A percentile compares a stretch with the other conserved stretches of the same genome.
Conservation (phyloP, 2,113 vertebrate species). For the Trematocara macrostoma region DNA sequence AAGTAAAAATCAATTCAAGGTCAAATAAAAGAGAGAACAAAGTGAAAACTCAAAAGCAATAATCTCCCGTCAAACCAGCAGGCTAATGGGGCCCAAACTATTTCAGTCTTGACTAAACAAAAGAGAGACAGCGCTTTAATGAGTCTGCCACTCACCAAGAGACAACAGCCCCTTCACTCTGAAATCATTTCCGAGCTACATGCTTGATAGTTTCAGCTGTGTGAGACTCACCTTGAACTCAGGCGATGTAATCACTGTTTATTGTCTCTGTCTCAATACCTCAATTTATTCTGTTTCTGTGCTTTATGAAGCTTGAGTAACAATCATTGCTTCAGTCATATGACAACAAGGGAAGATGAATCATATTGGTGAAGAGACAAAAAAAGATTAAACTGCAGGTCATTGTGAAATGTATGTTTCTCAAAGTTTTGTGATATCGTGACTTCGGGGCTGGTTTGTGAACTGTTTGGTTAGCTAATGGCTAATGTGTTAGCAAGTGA, state of each 20-base stretch:
- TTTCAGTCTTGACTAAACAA: slow-evolving; percentile 24
- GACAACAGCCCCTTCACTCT: not conserved
- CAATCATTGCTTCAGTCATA: not conserved
- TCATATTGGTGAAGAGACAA: not conserved
- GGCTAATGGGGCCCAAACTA: slow-evolving; percentile 16
- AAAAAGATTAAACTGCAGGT: not conserved
- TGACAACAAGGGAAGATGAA: not conserved
- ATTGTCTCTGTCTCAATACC: not conserved
- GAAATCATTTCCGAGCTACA: not conserved
- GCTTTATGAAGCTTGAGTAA: not conserved
- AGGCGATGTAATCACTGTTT: not conserved
- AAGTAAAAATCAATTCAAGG: not conserved
- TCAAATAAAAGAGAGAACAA: not conserved
- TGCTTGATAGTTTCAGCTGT: not conserved
- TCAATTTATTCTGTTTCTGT: not conserved
- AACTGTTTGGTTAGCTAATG: not conserved
- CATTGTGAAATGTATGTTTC: not conserved
- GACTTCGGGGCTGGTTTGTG: not conserved
- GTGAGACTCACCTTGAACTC: slow-evolving; percentile 12
- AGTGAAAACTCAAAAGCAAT: not conserved
- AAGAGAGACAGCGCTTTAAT: slow-evolving; percentile 18
- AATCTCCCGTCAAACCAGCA: slow-evolving; percentile 4
- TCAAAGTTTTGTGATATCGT: not conserved
- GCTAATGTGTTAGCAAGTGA: not conserved
- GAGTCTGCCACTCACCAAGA: not conserved